Conservation (phyloP, 2,797 vertebrate species). For the Pitangus sulphuratus region DNA sequence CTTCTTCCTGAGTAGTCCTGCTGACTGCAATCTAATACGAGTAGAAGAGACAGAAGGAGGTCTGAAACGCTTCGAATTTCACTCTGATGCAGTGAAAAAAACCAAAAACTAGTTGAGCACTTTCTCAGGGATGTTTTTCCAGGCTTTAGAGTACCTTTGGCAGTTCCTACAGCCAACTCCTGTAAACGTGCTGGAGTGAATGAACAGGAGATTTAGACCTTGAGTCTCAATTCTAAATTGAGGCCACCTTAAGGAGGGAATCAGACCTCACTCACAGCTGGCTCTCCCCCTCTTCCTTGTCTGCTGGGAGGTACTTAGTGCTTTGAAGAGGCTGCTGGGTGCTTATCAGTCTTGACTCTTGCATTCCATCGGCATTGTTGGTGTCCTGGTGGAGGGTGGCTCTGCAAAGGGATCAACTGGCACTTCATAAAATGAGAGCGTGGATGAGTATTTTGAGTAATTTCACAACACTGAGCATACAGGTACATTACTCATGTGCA, state of each 20-base stretch:
- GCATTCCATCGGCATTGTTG: background rate
- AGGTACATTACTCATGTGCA: background rate
- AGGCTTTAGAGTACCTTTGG: background rate
- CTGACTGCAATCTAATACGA: background rate
- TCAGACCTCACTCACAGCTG: background rate
- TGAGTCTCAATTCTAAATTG: background rate
- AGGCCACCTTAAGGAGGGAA: background rate
- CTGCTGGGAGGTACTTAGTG: background rate
- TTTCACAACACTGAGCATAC: background rate
- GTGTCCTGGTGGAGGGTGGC: background rate
- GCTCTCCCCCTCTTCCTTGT: background rate
- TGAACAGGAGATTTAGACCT: background rate
- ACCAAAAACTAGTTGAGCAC: background rate
- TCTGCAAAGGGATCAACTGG: background rate
- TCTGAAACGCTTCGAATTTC: conserved; percentile 12
- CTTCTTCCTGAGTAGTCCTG: background rate
- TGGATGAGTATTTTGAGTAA: background rate
- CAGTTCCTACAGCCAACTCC: background rate
- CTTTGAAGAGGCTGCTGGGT: background rate
- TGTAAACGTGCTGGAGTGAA: background rate
- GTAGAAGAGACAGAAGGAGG: background rate
- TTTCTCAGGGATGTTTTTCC: conserved; percentile 29
- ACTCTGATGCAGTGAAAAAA: background rate
- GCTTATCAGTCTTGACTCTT: background rate
- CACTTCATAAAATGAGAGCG: background rate